These are phyloP conservation scores for Monoplex corrugatus DNA, from an alignment of 2,888 invertebrate genomes.

Conservation along the genomic window DNA sequence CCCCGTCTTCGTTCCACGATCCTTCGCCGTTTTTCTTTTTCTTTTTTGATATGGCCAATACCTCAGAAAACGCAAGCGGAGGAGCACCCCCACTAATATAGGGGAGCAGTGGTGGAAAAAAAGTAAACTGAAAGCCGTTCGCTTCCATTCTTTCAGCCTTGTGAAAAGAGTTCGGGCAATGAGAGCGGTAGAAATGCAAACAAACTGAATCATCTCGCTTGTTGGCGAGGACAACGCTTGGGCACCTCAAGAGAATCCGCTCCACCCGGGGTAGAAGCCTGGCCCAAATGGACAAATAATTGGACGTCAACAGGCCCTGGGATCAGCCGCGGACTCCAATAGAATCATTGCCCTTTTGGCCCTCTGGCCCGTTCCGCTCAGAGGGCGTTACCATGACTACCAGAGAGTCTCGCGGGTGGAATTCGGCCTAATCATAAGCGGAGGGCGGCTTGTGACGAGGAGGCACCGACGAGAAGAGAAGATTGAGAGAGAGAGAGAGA, in stretches of 20 bases:
- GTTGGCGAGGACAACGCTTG: slow-evolving; percentile 37
- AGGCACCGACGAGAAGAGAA: background rate
- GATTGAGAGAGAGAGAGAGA: background rate
- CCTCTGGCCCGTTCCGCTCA: background rate
- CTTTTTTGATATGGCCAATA: too few species aligned
- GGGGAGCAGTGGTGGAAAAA: background rate
- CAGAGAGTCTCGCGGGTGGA: slow-evolving; percentile 47
- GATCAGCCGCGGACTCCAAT: slow-evolving; percentile 26
- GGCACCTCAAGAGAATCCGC: slow-evolving; percentile 39
- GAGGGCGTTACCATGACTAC: slow-evolving; percentile 45
- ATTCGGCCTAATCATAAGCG: slow-evolving; percentile 47
- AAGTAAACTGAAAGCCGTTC: background rate
- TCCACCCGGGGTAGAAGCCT: slow-evolving; percentile 13
- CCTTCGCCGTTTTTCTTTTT: too few species aligned
- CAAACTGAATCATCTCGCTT: slow-evolving; percentile 21
- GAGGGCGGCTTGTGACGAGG: background rate
- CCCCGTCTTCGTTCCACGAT: too few species aligned
- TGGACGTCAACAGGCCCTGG: slow-evolving; percentile 23
- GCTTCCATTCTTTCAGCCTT: background rate
- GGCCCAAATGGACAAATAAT: slow-evolving; percentile 49
- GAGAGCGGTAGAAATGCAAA: slow-evolving; percentile 11
- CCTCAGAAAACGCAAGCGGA: too few species aligned
- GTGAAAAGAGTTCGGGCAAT: background rate
- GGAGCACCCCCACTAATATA: too few species aligned
- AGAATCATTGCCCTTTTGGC: slow-evolving; percentile 29